These are phyloP conservation scores for Buteo buteo DNA, from an alignment of 2,113 vertebrate species.

Conservation along the genomic window DNA sequence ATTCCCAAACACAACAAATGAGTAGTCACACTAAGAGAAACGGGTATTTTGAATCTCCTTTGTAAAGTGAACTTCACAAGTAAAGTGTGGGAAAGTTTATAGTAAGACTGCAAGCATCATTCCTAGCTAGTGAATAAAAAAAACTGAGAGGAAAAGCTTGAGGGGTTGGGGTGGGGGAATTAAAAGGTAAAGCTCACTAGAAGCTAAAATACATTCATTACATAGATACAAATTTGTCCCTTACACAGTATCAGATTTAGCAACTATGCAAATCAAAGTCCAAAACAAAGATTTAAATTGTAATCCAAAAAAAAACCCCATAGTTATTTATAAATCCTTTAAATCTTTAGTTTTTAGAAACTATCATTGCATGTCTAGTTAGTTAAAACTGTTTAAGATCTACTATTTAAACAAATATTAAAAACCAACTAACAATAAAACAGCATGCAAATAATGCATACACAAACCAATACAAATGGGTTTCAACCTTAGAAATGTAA, in stretches of 20 bases:
- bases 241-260: background rate
- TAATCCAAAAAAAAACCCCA: background rate
- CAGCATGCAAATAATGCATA: background rate
- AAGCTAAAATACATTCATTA: background rate
- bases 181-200: background rate
- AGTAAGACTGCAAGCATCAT: background rate
- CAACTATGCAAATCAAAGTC: background rate
- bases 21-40: background rate
- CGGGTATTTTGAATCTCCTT: background rate
- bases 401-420: background rate
- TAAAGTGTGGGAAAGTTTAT: constrained; percentile 56
- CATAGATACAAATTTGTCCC: background rate
- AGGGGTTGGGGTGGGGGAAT: background rate
- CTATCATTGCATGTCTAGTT: background rate
- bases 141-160: constrained; percentile 7
- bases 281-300: background rate
- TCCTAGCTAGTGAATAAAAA: constrained; percentile 39
- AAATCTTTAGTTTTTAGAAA: background rate
- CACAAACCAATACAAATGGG: background rate
- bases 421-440: background rate
- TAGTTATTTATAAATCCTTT: background rate
- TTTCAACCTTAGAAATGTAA: background rate
- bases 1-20: background rate
- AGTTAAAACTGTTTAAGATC: background rate
- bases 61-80: background rate